phyloP scores from a whole-genome alignment of 2,113 vertebrate genomes.

The Tyto alba region DNA sequence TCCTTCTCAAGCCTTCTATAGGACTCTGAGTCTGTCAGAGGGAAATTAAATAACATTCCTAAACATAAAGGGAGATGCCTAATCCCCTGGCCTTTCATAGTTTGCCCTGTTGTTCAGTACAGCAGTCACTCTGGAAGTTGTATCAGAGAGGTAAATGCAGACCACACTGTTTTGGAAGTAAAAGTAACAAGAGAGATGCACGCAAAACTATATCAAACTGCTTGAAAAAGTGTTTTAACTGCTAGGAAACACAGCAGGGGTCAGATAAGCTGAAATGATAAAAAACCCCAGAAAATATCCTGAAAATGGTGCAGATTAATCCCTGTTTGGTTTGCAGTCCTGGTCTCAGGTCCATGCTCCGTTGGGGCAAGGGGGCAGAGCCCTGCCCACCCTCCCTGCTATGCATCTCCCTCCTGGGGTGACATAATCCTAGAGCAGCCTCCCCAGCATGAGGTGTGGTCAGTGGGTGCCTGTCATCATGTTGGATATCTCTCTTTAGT shows the following conservation, averaged over 20 bases:
- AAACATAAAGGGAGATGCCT: neutral
- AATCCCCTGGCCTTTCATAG: neutral
- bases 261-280: neutral
- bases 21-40: neutral
- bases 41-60: slow-evolving; percentile 37
- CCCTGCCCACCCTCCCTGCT: neutral
- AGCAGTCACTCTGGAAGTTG: neutral
- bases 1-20: neutral
- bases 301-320: neutral
- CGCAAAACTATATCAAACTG: neutral
- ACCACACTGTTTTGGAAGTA: neutral
- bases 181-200: neutral
- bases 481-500: neutral
- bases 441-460: accelerated
- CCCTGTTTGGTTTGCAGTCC: neutral
- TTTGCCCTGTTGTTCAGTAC: neutral
- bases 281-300: neutral
- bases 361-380: neutral
- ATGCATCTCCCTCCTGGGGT: neutral
- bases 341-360: neutral
- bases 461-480: neutral
- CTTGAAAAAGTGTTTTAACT: neutral
- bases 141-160: neutral
- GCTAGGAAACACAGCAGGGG: neutral
- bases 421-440: accelerated